Percentiles rank a stretch among this genome's conserved stretches.
These are phyloP conservation scores for Leuciscus waleckii DNA, from an alignment of 2,797 vertebrate species.

Conservation along the genomic window DNA sequence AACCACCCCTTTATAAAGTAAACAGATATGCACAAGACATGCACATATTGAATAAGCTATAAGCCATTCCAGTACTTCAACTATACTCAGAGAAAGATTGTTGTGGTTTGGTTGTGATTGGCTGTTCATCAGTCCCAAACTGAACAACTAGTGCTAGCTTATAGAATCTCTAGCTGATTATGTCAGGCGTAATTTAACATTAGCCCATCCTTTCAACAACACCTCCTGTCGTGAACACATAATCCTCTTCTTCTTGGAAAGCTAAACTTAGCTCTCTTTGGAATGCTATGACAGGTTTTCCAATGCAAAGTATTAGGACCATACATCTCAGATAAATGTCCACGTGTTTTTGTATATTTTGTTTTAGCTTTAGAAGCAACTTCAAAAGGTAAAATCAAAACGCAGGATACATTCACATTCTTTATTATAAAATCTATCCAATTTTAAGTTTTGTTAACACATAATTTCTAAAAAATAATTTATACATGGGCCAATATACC, in stretches of 20 bases:
- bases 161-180: not conserved
- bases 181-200: slow-evolving; percentile 3
- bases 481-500: not conserved
- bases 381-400: not conserved
- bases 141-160: not conserved
- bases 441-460: not conserved
- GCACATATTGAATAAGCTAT: not conserved
- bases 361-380: not conserved
- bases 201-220: slow-evolving; percentile 54
- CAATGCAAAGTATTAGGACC: slow-evolving; percentile 69
- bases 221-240: slow-evolving; percentile 66
- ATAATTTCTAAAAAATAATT: not conserved
- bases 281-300: slow-evolving; percentile 65
- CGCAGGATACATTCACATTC: not conserved
- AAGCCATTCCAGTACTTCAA: not conserved
- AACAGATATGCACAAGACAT: not conserved
- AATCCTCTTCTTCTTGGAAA: slow-evolving; percentile 73
- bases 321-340: slow-evolving; percentile 65
- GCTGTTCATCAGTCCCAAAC: not conserved
- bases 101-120: not conserved
- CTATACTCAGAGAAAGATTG: not conserved
- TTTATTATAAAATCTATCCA: not conserved
- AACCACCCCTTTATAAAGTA: not conserved
- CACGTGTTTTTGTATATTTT: slow-evolving; percentile 36
- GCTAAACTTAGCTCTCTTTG: slow-evolving; percentile 69